A percentile compares a stretch with the other conserved stretches of the same genome.
Evolutionary conservation across 92 coral and sea anemone genomes (phyloP).

Genomic region (Umimayanthus chanpuru): DNA sequence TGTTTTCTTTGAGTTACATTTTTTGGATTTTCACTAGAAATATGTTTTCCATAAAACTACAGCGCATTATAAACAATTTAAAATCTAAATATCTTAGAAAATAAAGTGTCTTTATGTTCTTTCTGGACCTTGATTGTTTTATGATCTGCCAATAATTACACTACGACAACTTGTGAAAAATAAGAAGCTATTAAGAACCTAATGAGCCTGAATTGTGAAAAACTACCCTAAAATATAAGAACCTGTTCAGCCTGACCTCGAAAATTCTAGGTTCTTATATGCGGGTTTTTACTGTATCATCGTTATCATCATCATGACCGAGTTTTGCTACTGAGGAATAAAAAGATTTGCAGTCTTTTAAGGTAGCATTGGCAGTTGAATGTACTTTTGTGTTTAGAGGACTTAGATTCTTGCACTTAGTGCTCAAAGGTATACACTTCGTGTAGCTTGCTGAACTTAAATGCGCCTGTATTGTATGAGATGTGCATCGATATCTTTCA

Average conservation of each 20-base stretch:
- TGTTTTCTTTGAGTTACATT: background rate
- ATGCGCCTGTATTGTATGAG: background rate
- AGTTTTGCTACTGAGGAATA: background rate
- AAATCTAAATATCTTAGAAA: background rate
- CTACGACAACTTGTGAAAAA: background rate
- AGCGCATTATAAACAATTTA: background rate
- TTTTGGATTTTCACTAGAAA: background rate
- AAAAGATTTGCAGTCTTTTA: background rate
- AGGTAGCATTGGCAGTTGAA: background rate
- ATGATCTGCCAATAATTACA: background rate
- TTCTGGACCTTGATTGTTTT: background rate
- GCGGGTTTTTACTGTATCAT: too few relatives aligned
- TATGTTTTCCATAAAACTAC: background rate
- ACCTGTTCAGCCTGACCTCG: too few relatives aligned
- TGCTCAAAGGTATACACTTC: background rate
- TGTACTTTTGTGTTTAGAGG: background rate
- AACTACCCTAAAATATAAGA: too few relatives aligned
- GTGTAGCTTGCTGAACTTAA: background rate
- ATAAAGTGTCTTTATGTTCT: background rate
- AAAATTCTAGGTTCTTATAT: too few relatives aligned
- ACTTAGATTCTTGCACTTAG: background rate
- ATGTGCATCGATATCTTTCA: background rate
- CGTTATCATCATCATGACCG: background rate
- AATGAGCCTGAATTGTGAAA: too few relatives aligned
- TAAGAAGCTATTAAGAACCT: background rate